These are phyloP conservation scores for Macroramphosus scolopax DNA, from an alignment of 2,797 vertebrate genomes.

Conservation along the genomic window DNA sequence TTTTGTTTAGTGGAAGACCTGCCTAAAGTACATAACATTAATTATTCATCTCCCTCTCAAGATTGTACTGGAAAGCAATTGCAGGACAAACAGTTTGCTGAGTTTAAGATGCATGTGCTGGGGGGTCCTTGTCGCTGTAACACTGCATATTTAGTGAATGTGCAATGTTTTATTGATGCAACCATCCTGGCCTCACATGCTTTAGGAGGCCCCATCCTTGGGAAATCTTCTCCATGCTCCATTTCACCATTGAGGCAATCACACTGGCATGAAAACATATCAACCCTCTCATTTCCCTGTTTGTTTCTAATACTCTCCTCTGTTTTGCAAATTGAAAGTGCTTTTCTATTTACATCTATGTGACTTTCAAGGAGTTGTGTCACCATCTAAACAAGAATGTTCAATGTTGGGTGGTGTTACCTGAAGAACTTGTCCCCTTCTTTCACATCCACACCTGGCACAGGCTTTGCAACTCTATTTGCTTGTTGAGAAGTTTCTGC, in stretches of 20 bases:
- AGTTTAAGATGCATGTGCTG: conserved; percentile 48
- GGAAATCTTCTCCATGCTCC: conserved; percentile 53
- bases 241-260: conserved; percentile 50
- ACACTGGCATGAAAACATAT: conserved; percentile 30
- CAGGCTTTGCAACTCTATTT: conserved; percentile 22
- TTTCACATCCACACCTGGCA: conserved; percentile 4
- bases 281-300: conserved; percentile 9
- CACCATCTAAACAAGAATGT: too few relatives aligned
- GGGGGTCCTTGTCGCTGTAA: conserved; percentile 46
- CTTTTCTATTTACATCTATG: too few relatives aligned
- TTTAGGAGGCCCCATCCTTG: conserved; percentile 54
- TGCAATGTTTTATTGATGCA: conserved; percentile 73
- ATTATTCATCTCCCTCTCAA: conserved; percentile 64
- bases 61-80: conserved; percentile 62
- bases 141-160: conserved; percentile 57
- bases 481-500: conserved; percentile 69
- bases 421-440: too few relatives aligned
- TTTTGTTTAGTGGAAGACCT: conserved; percentile 69
- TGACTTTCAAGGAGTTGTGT: too few relatives aligned
- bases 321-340: neutral
- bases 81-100: conserved; percentile 58
- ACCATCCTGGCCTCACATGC: conserved; percentile 40
- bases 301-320: conserved; percentile 4
- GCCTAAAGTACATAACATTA: conserved; percentile 65
- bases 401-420: too few relatives aligned